These are phyloP conservation scores for Monopterus albus DNA, from an alignment of 2,113 vertebrate genomes.

Conservation along the genomic window DNA sequence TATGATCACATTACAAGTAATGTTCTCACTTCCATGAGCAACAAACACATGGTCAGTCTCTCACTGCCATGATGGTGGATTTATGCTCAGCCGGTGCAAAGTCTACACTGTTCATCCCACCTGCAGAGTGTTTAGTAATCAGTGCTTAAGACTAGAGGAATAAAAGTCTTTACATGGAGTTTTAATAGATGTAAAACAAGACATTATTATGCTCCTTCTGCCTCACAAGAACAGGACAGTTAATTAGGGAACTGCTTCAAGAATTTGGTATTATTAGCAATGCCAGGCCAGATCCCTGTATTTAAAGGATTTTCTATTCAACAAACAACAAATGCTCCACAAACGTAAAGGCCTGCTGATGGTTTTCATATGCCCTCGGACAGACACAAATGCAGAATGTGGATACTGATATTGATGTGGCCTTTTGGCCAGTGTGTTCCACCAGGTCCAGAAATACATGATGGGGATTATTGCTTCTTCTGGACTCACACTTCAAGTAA, in stretches of 20 bases:
- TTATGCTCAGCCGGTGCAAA: conserved; percentile 54
- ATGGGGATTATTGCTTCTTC: too few species aligned
- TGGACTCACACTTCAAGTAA: too few species aligned
- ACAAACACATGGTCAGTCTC: conserved; percentile 44
- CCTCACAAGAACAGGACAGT: conserved; percentile 10
- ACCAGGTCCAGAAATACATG: too few species aligned
- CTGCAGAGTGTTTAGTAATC: conserved; percentile 71
- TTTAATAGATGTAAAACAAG: conserved; percentile 66
- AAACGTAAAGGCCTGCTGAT: too few species aligned
- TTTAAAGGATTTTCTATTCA: too few species aligned
- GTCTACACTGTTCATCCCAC: conserved; percentile 38
- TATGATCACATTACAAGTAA: conserved; percentile 36
- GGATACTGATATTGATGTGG: too few species aligned
- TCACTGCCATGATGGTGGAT: conserved; percentile 53
- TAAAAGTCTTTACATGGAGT: conserved; percentile 58
- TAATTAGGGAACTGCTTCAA: background rate
- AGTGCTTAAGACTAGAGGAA: conserved; percentile 64
- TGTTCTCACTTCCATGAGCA: conserved; percentile 27
- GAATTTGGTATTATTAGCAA: too few species aligned
- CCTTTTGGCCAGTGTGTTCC: too few species aligned
- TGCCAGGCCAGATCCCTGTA: too few species aligned
- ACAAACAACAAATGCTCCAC: too few species aligned
- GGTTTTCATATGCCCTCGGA: too few species aligned
- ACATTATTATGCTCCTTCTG: conserved; percentile 48
- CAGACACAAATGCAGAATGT: too few species aligned